These are phyloP conservation scores for Eudemis profundana DNA, from an alignment of 2,888 invertebrate genomes.

Conservation along the genomic window DNA sequence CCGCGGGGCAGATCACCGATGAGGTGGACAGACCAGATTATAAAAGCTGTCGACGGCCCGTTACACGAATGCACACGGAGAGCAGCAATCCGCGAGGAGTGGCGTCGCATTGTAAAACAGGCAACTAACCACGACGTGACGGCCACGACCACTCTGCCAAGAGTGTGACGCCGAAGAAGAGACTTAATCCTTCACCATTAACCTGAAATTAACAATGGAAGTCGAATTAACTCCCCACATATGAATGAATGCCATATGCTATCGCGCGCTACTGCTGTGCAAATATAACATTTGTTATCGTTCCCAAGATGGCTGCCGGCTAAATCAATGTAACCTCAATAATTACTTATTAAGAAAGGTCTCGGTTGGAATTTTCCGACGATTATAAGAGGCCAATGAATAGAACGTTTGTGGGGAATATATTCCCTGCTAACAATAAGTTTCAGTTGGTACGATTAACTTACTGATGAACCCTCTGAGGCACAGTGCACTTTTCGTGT, in stretches of 20 bases:
- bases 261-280: slow-evolving; percentile 56
- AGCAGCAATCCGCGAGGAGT: no score
- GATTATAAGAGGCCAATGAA: slow-evolving; percentile 56
- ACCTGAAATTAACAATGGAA: slow-evolving; percentile 31
- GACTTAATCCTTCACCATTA: not conserved
- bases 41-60: no score
- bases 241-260: slow-evolving; percentile 26
- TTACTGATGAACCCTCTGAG: no score
- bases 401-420: slow-evolving; percentile 1
- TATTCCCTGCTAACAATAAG: not conserved
- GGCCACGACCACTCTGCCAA: no score
- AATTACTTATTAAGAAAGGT: slow-evolving; percentile 77
- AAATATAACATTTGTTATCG: slow-evolving; percentile 76
- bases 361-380: slow-evolving; percentile 76
- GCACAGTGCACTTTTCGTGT: no score
- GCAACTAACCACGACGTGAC: no score
- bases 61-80: no score
- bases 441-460: no score
- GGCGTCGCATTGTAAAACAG: no score
- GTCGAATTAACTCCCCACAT: slow-evolving; percentile 16
- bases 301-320: slow-evolving; percentile 71
- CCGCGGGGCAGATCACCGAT: no score
- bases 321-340: slow-evolving; percentile 83
- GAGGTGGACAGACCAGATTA: no score
- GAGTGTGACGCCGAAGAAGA: no score